Conservation (phyloP, 2,888 invertebrate species). For the Rutpela maculata region DNA sequence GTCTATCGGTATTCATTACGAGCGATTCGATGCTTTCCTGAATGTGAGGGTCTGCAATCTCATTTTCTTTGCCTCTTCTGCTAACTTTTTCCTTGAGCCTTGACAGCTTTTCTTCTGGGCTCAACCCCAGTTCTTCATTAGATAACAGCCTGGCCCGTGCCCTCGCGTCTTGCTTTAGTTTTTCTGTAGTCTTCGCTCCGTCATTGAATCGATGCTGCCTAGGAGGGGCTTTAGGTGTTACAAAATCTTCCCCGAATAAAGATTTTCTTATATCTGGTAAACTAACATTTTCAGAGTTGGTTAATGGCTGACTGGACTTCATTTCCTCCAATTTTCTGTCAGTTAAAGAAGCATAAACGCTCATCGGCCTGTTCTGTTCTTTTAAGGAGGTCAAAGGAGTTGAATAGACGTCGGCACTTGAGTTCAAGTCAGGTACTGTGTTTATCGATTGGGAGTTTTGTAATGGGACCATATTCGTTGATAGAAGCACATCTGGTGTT, state of each 20-base stretch:
- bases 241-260: conserved; percentile 64
- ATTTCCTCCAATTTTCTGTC: conserved; percentile 46
- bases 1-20: conserved; percentile 65
- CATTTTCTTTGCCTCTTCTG: conserved; percentile 59
- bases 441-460: conserved; percentile 64
- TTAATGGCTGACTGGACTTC: conserved; percentile 59
- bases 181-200: conserved; percentile 76
- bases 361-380: conserved; percentile 60
- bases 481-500: conserved; percentile 68
- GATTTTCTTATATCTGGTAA: conserved; percentile 72
- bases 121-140: conserved; percentile 84
- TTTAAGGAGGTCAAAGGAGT: conserved; percentile 57
- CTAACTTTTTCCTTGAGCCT: conserved; percentile 75
- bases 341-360: conserved; percentile 63
- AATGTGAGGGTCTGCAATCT: conserved; percentile 51
- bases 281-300: conserved; percentile 69
- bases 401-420: conserved; percentile 49
- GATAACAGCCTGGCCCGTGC: conserved; percentile 81
- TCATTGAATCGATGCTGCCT: conserved; percentile 72
- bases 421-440: conserved; percentile 47
- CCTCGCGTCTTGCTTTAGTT: conserved; percentile 78
- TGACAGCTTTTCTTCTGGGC: conserved; percentile 81
- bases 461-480: conserved; percentile 62
- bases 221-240: conserved; percentile 76
- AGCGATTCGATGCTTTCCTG: conserved; percentile 63